Percentiles rank a stretch among this genome's conserved stretches.
Evolutionary conservation across 2,797 vertebrate species (phyloP).

Genomic region (Ctenopoma multispine): DNA sequence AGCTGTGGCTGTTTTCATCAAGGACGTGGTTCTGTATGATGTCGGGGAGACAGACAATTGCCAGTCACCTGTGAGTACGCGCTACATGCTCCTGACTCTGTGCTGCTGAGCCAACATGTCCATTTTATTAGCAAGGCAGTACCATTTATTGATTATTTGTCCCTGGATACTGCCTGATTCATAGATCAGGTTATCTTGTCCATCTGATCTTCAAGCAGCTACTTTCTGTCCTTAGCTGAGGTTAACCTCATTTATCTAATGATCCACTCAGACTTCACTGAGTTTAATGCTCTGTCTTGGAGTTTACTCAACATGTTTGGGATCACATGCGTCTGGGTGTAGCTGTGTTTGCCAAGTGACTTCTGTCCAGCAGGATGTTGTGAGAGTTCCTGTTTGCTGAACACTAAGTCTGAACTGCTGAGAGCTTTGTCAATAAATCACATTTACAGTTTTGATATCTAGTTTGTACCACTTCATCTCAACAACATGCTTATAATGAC

Average conservation of each 20-base stretch:
- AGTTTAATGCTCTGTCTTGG: slow-evolving; percentile 49
- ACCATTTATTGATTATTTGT: slow-evolving; percentile 13
- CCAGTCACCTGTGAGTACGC: slow-evolving; percentile 86
- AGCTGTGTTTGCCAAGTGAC: slow-evolving; percentile 76
- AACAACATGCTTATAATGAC: background rate
- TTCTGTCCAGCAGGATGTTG: slow-evolving; percentile 70
- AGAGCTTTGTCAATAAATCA: slow-evolving; percentile 63
- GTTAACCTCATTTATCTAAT: slow-evolving; percentile 8
- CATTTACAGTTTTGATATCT: slow-evolving; percentile 21
- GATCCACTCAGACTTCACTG: slow-evolving; percentile 19
- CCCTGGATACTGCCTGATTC: background rate
- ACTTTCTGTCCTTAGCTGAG: slow-evolving; percentile 11
- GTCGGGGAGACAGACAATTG: slow-evolving; percentile 85
- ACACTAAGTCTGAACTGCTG: slow-evolving; percentile 37
- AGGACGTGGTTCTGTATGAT: slow-evolving; percentile 92
- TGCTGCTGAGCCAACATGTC: background rate
- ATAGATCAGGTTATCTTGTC: slow-evolving; percentile 7
- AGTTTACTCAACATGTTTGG: slow-evolving; percentile 58
- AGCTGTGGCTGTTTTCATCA: slow-evolving; percentile 91
- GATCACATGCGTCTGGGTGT: slow-evolving; percentile 67
- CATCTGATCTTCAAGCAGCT: background rate
- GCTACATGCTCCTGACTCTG: background rate
- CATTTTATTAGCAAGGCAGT: background rate
- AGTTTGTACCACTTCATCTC: slow-evolving; percentile 13
- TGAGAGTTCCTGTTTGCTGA: slow-evolving; percentile 76